Evolutionary conservation across 2,113 vertebrate species (phyloP).

Genomic region (Chinchilla lanigera): DNA sequence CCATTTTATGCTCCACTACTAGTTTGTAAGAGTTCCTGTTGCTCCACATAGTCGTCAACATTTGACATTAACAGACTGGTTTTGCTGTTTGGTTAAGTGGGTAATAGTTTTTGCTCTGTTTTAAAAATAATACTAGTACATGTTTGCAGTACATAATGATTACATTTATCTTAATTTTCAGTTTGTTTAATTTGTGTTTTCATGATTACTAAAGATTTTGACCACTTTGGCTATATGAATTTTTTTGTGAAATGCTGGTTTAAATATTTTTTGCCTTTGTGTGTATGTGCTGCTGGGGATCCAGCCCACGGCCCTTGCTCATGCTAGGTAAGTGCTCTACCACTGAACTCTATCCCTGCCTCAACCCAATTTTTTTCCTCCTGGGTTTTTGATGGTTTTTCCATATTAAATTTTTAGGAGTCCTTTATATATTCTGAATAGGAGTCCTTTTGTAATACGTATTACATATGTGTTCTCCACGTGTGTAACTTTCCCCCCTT

Average conservation of each 20-base stretch:
- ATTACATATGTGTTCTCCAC: neutral
- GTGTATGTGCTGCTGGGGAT: neutral
- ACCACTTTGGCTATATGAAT: neutral
- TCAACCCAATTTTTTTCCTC: neutral
- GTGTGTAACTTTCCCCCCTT: neutral
- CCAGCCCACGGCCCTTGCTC: neutral
- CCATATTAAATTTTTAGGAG: neutral
- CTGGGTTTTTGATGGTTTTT: constrained; percentile 5
- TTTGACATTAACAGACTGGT: neutral
- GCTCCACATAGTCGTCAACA: neutral
- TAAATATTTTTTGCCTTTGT: neutral
- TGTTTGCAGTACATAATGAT: neutral
- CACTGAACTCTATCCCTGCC: neutral
- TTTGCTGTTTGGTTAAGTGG: neutral
- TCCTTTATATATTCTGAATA: neutral
- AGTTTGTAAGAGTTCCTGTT: neutral
- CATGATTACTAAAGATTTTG: constrained; percentile 2
- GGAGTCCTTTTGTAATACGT: neutral
- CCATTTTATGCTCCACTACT: neutral
- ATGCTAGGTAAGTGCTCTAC: neutral
- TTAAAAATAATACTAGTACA: neutral
- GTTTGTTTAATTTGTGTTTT: constrained; percentile 20
- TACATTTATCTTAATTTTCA: neutral
- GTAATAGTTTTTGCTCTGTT: neutral
- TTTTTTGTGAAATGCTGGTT: neutral